Conservation (phyloP, 1,140 invertebrate genomes). For the Tetramorium alpestre region DNA sequence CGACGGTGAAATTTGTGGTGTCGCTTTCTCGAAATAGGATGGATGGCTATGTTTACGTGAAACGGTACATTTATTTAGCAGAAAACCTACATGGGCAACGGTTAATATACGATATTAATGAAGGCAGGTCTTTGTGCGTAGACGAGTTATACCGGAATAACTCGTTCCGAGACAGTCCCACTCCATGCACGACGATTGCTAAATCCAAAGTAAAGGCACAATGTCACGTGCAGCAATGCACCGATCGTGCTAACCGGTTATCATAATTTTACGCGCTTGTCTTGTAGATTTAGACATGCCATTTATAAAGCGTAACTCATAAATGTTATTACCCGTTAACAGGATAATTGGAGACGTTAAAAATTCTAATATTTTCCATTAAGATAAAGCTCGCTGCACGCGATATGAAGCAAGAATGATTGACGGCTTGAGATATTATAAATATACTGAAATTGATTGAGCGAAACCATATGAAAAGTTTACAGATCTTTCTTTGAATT, state of each 20-base stretch:
- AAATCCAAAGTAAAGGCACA: conserved; percentile 63
- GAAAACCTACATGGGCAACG: conserved; percentile 40
- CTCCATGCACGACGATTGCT: conserved; percentile 63
- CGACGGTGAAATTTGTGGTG: background rate
- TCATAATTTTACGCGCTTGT: conserved; percentile 20
- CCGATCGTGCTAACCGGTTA: conserved; percentile 12
- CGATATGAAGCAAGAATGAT: background rate
- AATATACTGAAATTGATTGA: background rate
- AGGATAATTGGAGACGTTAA: background rate
- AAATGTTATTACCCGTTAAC: conserved; percentile 15
- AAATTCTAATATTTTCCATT: background rate
- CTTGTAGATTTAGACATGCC: conserved; percentile 28
- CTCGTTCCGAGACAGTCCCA: conserved; percentile 67
- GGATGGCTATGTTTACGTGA: conserved; percentile 39
- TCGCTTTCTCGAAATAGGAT: conserved; percentile 8
- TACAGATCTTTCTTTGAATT: background rate
- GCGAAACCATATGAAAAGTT: background rate
- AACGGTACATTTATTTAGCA: conserved; percentile 58
- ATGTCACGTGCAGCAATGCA: conserved; percentile 63
- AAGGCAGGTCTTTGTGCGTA: conserved; percentile 67
- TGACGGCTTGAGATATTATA: background rate
- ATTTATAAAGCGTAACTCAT: conserved; percentile 33
- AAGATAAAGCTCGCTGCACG: background rate
- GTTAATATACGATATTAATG: conserved; percentile 74
- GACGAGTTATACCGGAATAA: conserved; percentile 74